Evolutionary conservation across 1,140 invertebrate species (phyloP).

Genomic region (Papilio xuthus): DNA sequence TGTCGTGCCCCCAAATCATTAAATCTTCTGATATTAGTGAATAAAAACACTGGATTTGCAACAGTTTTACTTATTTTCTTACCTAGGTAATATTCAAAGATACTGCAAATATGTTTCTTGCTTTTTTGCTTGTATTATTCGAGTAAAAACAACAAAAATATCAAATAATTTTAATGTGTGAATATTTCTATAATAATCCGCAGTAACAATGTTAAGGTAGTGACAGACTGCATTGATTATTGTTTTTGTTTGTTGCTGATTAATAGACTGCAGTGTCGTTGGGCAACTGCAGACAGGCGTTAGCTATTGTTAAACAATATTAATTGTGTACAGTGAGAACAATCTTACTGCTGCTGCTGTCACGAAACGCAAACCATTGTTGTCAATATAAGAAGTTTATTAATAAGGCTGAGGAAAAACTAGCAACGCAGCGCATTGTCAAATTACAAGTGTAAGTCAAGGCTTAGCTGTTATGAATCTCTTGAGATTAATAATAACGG

Average conservation of each 20-base stretch:
- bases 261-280: not conserved
- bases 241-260: not conserved
- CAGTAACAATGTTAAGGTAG: not conserved
- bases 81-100: no score
- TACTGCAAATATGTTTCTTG: not conserved
- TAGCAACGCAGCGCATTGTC: not conserved
- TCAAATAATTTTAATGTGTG: not conserved
- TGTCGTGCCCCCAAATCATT: not conserved
- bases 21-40: no score
- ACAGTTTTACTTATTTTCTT: no score
- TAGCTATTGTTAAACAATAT: not conserved
- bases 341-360: not conserved
- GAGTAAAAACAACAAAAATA: not conserved
- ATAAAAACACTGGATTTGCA: no score
- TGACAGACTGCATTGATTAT: not conserved
- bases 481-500: not conserved
- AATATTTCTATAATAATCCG: not conserved
- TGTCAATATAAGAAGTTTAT: not conserved
- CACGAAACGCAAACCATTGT: not conserved
- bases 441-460: not conserved
- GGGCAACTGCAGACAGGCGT: not conserved
- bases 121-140: no score
- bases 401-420: not conserved
- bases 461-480: not conserved
- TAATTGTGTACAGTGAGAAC: not conserved